Conservation (phyloP, 2,797 vertebrate genomes). For the Chloroceryle amazona region DNA sequence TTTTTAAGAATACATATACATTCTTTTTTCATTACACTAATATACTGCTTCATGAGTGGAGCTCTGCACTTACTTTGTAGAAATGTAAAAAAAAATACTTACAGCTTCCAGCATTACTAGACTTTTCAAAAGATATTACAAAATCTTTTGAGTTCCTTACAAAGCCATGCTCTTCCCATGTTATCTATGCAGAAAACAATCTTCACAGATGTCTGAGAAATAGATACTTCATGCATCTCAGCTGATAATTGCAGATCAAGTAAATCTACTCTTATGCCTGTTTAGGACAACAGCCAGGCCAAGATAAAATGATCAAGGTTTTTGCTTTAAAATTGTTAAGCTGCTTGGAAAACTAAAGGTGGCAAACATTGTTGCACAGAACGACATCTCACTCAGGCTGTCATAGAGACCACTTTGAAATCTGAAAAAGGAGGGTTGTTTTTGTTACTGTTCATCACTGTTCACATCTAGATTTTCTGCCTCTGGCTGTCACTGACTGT, state of each 20-base stretch:
- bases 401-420: not conserved
- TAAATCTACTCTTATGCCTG: not conserved
- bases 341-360: not conserved
- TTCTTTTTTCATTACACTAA: not conserved
- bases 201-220: not conserved
- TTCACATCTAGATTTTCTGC: not conserved
- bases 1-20: not conserved
- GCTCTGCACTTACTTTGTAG: not conserved
- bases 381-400: not conserved
- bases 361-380: not conserved
- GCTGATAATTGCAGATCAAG: not conserved
- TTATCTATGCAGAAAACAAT: not conserved
- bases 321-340: not conserved
- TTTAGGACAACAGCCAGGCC: not conserved
- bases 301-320: not conserved
- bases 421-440: not conserved
- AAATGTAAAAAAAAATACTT: not conserved
- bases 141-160: not conserved
- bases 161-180: not conserved
- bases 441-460: not conserved
- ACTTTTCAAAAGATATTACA: not conserved
- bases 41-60: not conserved
- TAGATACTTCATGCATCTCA: not conserved
- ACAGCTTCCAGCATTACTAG: not conserved
- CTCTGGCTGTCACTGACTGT: not conserved